phyloP scores from a whole-genome alignment of 2,113 vertebrate genomes.

The Chlamydotis undulata region DNA sequence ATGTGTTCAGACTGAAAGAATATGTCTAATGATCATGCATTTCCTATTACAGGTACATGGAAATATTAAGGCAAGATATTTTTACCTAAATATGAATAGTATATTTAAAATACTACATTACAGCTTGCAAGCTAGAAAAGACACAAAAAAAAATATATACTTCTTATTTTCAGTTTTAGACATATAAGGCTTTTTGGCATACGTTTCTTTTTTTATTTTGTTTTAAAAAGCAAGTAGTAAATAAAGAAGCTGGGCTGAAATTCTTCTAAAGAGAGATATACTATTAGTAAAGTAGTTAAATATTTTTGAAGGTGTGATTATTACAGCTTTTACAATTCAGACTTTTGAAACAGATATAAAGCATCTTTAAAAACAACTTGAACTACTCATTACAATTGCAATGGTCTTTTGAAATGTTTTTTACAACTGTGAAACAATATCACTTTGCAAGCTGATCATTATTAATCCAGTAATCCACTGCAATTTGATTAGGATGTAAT shows the following conservation, averaged over 20 bases:
- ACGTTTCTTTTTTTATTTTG: background rate
- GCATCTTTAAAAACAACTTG: background rate
- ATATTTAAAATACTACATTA: background rate
- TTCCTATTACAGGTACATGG: background rate
- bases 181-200: background rate
- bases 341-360: background rate
- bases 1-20: background rate
- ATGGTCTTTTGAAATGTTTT: background rate
- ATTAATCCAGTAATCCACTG: background rate
- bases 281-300: background rate
- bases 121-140: background rate
- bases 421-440: background rate
- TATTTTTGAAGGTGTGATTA: background rate
- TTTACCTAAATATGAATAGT: background rate
- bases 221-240: background rate
- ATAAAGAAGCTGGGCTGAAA: background rate
- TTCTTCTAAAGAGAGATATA: background rate
- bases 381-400: background rate
- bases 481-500: background rate
- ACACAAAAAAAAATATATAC: background rate
- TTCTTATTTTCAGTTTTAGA: background rate
- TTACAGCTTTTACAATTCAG: background rate
- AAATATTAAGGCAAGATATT: background rate
- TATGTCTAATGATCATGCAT: background rate
- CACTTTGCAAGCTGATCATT: background rate